Evolutionary conservation across 2,113 vertebrate genomes (phyloP).

Genomic region (Odocoileus virginianus): DNA sequence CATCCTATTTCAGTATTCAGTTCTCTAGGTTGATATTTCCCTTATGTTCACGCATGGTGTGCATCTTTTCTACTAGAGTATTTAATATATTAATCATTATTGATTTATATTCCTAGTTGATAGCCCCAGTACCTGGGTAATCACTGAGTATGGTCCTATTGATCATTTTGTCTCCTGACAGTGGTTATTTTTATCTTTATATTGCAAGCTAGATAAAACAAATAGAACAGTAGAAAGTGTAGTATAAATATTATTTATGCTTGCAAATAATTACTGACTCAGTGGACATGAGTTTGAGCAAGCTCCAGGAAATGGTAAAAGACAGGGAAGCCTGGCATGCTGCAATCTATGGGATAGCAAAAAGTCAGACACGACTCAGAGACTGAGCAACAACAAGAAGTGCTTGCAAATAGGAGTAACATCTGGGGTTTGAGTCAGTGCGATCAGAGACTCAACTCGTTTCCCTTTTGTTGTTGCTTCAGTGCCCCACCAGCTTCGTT

Average conservation of each 20-base stretch:
- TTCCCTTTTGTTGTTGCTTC: background rate
- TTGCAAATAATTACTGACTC: background rate
- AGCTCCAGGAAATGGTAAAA: background rate
- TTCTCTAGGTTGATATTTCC: background rate
- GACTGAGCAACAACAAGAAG: background rate
- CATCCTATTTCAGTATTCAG: background rate
- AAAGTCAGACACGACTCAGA: fast-evolving
- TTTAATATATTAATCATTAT: background rate
- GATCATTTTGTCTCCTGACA: background rate
- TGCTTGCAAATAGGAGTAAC: background rate
- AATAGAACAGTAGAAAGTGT: background rate
- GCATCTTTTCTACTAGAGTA: background rate
- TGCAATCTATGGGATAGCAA: background rate
- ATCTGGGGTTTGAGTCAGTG: background rate
- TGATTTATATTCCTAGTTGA: background rate
- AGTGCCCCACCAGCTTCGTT: background rate
- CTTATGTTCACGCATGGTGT: background rate
- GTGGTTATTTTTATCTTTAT: background rate
- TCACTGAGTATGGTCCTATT: background rate
- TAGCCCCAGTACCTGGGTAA: background rate
- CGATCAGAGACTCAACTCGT: background rate
- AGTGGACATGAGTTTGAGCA: background rate
- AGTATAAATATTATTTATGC: background rate
- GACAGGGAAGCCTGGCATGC: background rate
- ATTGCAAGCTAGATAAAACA: background rate